Evolutionary conservation across 2,888 invertebrate genomes (phyloP).

Genomic region (Mellilla xanthometata): DNA sequence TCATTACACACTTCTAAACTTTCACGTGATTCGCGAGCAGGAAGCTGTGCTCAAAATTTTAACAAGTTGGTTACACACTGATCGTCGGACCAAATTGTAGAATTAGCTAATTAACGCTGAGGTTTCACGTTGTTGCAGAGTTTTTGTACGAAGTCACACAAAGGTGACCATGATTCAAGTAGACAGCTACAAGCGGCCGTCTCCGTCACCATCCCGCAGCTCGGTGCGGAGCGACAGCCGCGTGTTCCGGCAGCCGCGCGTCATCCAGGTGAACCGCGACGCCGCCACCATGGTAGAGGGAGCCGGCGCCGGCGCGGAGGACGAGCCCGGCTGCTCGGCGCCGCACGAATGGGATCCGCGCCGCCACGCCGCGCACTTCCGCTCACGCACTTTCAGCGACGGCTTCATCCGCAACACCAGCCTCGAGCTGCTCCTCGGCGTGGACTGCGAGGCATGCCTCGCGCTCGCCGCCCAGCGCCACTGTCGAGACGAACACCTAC

Average conservation of each 20-base stretch:
- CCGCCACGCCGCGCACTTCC: slow-evolving; percentile 65
- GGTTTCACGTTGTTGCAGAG: slow-evolving; percentile 14
- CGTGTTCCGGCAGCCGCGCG: slow-evolving; percentile 70
- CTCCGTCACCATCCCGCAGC: slow-evolving; percentile 74
- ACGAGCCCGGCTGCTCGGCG: slow-evolving; percentile 30
- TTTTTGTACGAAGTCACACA: slow-evolving; percentile 19
- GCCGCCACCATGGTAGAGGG: slow-evolving; percentile 77
- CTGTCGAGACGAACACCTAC: slow-evolving; percentile 64
- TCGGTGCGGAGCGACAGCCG: slow-evolving; percentile 73
- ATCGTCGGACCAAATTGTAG: neutral
- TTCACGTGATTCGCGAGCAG: neutral
- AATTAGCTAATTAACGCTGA: slow-evolving; percentile 7
- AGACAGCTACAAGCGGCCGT: slow-evolving; percentile 70
- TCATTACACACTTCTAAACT: neutral
- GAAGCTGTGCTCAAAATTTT: neutral
- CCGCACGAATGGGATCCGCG: slow-evolving; percentile 63
- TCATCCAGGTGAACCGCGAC: slow-evolving; percentile 77
- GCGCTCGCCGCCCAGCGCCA: slow-evolving; percentile 70
- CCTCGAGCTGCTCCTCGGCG: slow-evolving; percentile 75
- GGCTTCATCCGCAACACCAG: slow-evolving; percentile 77
- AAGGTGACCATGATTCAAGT: slow-evolving; percentile 66
- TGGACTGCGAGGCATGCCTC: slow-evolving; percentile 77
- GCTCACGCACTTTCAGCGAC: slow-evolving; percentile 77
- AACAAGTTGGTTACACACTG: no score
- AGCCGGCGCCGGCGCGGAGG: slow-evolving; percentile 32